Evolutionary conservation across 2,113 vertebrate genomes (phyloP), one percentile per base, ranked within the genome.

Genomic region (Melanocharis versteri): DNA sequence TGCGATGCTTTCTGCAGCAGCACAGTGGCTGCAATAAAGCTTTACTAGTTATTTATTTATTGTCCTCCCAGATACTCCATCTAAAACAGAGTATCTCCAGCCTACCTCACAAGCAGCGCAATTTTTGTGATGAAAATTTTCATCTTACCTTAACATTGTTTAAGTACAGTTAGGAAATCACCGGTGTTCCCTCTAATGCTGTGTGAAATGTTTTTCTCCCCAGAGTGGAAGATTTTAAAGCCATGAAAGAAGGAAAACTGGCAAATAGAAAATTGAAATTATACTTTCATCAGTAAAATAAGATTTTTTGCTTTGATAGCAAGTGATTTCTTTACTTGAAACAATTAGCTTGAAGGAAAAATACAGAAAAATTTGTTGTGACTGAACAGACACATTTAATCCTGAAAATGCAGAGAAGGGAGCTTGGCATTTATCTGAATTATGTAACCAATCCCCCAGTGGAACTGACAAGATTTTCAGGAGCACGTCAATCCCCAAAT

Each of bases 381-480:
- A 68, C 87, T 79, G 81, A 91, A 70, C 65, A 87, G 70, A 60
- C 44, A 81, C 15, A 40, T 71, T 93, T 96, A 97, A 97, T 97
- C 95, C 81, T 7, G 7, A 91, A 94, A 89, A 78, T 19, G 73
- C 93, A 84, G 65, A 58, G 69, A 93, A 93, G 66, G 15, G 51
- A 94, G 60, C 51, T 93, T 94, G 90, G 87, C 92, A 91, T 94
- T 95, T 94, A 91, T 87, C 90, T 95, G 90, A 97, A 82, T 97
- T 97, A 97, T 21, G 70, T 96, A 97, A 96, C 92, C 92, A 91
- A 91, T 54, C 92, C 78, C 65, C 76, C 73, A 27, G 90, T 56
- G 84, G 90, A 97, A 95, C 95, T 84, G 78, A 93, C 90, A 93
- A 93, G 95, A 96, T 97, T 96, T 97, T 75, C 81, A 58, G 90